A percentile compares a stretch with the other conserved stretches of the same genome.
phyloP scores from a whole-genome alignment of 2,888 invertebrate species.

The Ypsolopha sequella region DNA sequence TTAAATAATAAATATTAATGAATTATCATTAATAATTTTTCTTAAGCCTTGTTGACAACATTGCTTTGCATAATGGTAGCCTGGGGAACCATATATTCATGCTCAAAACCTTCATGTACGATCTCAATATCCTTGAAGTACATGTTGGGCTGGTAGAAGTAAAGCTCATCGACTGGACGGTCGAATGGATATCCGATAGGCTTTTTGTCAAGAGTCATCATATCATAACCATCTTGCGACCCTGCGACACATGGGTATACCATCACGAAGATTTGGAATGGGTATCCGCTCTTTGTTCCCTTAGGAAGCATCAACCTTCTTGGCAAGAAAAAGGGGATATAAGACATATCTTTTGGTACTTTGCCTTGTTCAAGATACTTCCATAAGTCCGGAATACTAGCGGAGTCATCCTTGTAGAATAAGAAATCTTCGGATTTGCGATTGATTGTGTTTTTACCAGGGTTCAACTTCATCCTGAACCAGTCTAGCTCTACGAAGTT shows the following conservation, averaged over 20 bases:
- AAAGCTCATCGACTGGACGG: constrained; percentile 46
- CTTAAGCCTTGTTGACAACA: too few species aligned
- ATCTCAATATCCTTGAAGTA: constrained; percentile 70
- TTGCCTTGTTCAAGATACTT: constrained; percentile 45
- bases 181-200: constrained; percentile 59
- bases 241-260: constrained; percentile 44
- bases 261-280: constrained; percentile 64
- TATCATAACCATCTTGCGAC: constrained; percentile 28
- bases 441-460: constrained; percentile 68
- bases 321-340: constrained; percentile 69
- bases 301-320: constrained; percentile 68
- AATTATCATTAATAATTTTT: too few species aligned
- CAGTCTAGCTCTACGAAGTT: constrained; percentile 18
- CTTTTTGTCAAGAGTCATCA: constrained; percentile 42
- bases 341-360: constrained; percentile 26
- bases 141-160: constrained; percentile 70
- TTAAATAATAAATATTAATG: too few species aligned
- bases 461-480: constrained; percentile 54
- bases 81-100: too few species aligned
- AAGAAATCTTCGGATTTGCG: constrained; percentile 69
- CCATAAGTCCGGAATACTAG: constrained; percentile 65
- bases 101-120: constrained; percentile 44
- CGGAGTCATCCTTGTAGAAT: constrained; percentile 66
- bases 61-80: too few species aligned
- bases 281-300: constrained; percentile 66